Evolutionary conservation across 2,113 vertebrate species (phyloP), one percentile per base, ranked within the genome.

Genomic region (Brachyhypopomus gauderio): DNA sequence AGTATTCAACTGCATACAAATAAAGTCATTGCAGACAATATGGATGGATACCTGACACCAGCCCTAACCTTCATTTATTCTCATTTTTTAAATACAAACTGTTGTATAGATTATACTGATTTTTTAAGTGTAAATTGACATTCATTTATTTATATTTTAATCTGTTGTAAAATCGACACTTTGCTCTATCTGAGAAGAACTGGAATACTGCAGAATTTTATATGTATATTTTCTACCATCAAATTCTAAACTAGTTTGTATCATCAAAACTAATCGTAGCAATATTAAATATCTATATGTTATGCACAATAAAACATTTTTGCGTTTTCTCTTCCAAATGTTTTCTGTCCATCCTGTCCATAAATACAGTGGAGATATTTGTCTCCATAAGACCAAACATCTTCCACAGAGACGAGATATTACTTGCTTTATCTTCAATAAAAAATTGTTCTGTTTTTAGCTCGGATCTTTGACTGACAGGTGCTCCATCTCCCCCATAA

Each of bases 401-500:
- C 59, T 77, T 59, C 77, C 14, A 17, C 23, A 64, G 30, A 59
- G 58, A 80, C 45, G 16, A 52, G 6, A 52, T 48, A 67, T 62
- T 60, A 30, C 48, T 55, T 22, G 19, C 6, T 17, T 11, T 30
- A 75, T 75, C 75, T 64, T 72, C 36, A 22, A 14, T 19, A 27
- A 55, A 79, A 75, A 30, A 58, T 41, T 11, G 19, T 20, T 79
- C 30, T 27, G 22, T 60, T 76, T 60, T 72, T 9, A 55, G 25
- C 59, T 22, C 20, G 58, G 20, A 38, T 60, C 60, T 78, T n/a
- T 72, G 78, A 86, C 41, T 80, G 78, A 74, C 74, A 78, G 70
- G 22, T 63, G 20, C 2, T 72, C 41, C n/a, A 48, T 55, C 45
- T 25, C 38, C 48, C 38, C 30, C 56, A 19, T 27, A 52, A 12